Evolutionary conservation across 2,888 invertebrate genomes (phyloP).

Genomic region (Mesochorus sp.): DNA sequence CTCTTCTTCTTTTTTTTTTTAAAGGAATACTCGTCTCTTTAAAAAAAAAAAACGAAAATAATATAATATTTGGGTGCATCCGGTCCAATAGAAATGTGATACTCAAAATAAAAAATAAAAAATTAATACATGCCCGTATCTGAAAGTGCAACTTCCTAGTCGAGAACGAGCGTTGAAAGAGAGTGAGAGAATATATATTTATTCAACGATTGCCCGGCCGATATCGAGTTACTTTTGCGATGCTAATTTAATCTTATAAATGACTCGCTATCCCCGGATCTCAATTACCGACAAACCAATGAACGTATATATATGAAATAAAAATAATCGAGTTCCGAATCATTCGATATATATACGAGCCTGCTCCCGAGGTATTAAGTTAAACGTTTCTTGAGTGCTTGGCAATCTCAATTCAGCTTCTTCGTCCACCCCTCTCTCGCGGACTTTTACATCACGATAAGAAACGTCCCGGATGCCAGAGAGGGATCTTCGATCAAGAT

Average conservation of each 20-base stretch:
- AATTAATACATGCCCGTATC: too few relatives aligned
- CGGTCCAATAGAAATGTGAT: constrained; percentile 2
- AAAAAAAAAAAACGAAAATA: constrained; percentile 52
- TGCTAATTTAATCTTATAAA: constrained; percentile 17
- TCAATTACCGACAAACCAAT: background rate
- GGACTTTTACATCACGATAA: constrained; percentile 38
- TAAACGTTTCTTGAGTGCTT: constrained; percentile 39
- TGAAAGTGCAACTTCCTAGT: too few relatives aligned
- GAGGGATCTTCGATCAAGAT: constrained; percentile 43
- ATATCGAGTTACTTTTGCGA: background rate
- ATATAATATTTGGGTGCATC: constrained; percentile 63
- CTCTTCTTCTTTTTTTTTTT: constrained; percentile 1
- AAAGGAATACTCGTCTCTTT: background rate
- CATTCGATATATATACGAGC: constrained; percentile 9
- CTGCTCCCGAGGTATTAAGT: constrained; percentile 25
- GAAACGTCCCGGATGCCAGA: constrained; percentile 38
- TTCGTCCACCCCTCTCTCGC: too few relatives aligned
- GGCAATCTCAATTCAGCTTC: constrained; percentile 44
- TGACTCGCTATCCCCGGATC: background rate
- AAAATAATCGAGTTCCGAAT: background rate
- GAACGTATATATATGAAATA: background rate
- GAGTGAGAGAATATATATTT: background rate
- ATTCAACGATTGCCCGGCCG: background rate
- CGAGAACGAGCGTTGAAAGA: too few relatives aligned
- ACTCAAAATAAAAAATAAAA: background rate